A percentile compares a stretch with the other conserved stretches of the same genome.
phyloP scores from a whole-genome alignment of 2,888 invertebrate genomes.

The Macrophya annulata region DNA sequence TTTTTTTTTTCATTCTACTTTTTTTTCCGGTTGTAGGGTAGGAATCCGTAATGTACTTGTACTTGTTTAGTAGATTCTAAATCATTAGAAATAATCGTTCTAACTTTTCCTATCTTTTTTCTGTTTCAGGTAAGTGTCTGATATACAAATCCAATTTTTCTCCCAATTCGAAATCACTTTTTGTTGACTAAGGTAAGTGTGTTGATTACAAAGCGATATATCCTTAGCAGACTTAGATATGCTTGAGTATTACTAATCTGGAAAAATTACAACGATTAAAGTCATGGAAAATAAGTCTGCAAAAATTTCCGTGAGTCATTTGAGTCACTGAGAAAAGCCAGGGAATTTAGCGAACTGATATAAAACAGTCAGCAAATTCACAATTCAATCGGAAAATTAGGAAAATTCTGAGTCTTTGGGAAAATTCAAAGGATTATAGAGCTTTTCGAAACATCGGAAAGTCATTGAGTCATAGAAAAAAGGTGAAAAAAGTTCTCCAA shows the following conservation, averaged over 20 bases:
- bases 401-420: not conserved
- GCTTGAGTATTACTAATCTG: not conserved
- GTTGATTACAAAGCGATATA: not conserved
- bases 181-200: not conserved
- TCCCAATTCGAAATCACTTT: not conserved
- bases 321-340: not conserved
- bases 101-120: not conserved
- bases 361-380: not conserved
- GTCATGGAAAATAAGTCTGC: not conserved
- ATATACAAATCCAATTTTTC: not conserved
- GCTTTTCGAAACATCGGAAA: not conserved
- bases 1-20: not conserved
- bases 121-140: conserved; percentile 43
- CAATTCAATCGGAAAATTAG: not conserved
- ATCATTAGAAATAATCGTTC: not conserved
- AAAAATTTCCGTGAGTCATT: not conserved
- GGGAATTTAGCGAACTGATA: not conserved
- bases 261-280: not conserved
- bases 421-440: not conserved
- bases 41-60: not conserved
- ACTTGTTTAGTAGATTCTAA: not conserved
- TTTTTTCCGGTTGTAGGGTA: not conserved
- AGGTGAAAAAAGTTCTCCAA: too few relatives aligned
- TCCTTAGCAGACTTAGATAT: not conserved
- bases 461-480: not conserved